Conservation (phyloP, 2,113 vertebrate species). For the Phasianus colchicus region DNA sequence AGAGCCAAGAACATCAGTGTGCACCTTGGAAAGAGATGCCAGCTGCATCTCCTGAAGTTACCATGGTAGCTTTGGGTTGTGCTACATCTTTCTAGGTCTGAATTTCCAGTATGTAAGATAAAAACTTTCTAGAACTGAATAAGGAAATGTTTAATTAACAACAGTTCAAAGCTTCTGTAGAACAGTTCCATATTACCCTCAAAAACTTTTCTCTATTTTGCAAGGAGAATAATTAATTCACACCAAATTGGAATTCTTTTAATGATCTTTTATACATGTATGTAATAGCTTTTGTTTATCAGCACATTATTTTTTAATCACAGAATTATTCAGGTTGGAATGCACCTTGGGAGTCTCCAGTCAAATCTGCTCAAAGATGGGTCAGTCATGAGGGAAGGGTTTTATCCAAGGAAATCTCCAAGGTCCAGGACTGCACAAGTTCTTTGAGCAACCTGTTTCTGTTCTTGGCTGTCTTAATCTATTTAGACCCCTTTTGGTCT, state of each 20-base stretch:
- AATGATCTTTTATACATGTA: neutral
- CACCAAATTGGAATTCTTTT: neutral
- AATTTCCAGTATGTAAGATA: neutral
- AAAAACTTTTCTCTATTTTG: neutral
- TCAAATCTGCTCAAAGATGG: neutral
- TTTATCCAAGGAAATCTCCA: neutral
- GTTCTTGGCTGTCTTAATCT: neutral
- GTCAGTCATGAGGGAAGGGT: neutral
- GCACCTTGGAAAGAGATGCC: neutral
- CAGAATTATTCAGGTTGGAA: neutral
- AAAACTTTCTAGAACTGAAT: neutral
- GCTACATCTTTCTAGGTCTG: neutral
- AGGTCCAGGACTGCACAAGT: neutral
- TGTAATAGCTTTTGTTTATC: neutral
- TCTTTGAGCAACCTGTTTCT: neutral
- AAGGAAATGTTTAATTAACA: neutral
- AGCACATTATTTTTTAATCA: neutral
- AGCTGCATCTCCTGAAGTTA: neutral
- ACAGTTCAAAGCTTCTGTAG: neutral
- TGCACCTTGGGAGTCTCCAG: neutral
- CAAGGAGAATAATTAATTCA: neutral
- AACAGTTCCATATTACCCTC: neutral
- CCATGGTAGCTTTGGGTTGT: neutral
- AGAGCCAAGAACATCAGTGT: neutral
- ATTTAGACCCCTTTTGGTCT: neutral